A percentile compares a stretch with the other conserved stretches of the same genome.
These are phyloP conservation scores for Basileuterus tristriatus DNA, from an alignment of 2,797 vertebrate species.

Conservation along the genomic window DNA sequence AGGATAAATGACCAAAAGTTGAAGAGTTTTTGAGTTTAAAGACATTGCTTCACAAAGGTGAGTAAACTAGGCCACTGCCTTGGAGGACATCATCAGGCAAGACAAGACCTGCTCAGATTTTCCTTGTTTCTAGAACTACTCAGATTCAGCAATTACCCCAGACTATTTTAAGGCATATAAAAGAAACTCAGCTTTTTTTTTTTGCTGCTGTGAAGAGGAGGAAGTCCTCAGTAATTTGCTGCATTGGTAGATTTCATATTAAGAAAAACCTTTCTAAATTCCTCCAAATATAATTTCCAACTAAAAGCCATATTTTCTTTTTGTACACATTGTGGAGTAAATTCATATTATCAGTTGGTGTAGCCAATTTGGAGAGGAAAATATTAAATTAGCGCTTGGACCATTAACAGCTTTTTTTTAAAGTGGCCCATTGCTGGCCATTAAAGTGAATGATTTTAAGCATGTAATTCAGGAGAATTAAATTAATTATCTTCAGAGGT, in stretches of 20 bases:
- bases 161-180: background rate
- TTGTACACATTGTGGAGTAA: background rate
- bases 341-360: rapidly evolving
- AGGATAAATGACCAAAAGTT: background rate
- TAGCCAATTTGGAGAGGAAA: background rate
- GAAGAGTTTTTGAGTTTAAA: background rate
- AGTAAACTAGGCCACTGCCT: background rate
- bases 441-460: background rate
- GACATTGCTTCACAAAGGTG: background rate
- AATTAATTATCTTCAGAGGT: background rate
- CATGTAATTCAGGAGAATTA: background rate
- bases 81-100: background rate
- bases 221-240: background rate
- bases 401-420: rapidly evolving
- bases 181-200: background rate
- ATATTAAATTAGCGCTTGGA: background rate
- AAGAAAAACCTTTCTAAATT: background rate
- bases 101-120: background rate
- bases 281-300: background rate
- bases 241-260: background rate
- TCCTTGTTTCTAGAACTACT: background rate
- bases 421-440: background rate
- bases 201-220: background rate
- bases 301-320: background rate
- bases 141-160: background rate